These are phyloP conservation scores for Sebastes steindachneri DNA, from an alignment of 2,797 vertebrate species.

Conservation along the genomic window DNA sequence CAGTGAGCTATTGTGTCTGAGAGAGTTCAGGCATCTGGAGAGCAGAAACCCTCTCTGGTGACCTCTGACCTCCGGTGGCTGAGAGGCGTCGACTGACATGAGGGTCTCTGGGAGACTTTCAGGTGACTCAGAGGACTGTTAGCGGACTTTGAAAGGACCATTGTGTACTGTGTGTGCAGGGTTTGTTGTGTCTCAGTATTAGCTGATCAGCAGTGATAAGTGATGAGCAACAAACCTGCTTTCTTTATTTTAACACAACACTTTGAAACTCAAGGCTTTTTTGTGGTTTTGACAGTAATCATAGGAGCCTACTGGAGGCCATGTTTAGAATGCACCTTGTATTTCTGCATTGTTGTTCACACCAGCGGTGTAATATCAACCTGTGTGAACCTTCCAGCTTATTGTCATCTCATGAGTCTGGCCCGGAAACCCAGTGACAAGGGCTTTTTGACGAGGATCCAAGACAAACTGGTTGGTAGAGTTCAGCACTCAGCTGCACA, in stretches of 20 bases:
- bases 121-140: conserved; percentile 59
- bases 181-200: conserved; percentile 13
- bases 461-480: conserved; percentile 70
- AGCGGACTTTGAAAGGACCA: conserved; percentile 31
- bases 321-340: not conserved
- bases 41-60: conserved; percentile 70
- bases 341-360: conserved; percentile 41
- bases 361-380: conserved; percentile 45
- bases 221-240: conserved; percentile 4
- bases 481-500: conserved; percentile 52
- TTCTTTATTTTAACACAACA: not conserved
- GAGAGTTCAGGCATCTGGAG: conserved; percentile 76
- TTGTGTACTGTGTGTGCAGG: conserved; percentile 24
- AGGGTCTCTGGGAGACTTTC: conserved; percentile 55
- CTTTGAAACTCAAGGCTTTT: not conserved
- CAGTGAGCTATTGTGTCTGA: conserved; percentile 78
- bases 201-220: not conserved
- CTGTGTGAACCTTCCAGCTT: conserved; percentile 40
- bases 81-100: conserved; percentile 61
- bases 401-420: conserved; percentile 37
- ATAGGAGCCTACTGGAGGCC: not conserved
- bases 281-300: not conserved
- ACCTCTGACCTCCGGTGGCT: conserved; percentile 69
- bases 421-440: conserved; percentile 47
- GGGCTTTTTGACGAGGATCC: conserved; percentile 39